Evolutionary conservation across 2,113 vertebrate genomes (phyloP).

Genomic region (Apteryx mantelli): DNA sequence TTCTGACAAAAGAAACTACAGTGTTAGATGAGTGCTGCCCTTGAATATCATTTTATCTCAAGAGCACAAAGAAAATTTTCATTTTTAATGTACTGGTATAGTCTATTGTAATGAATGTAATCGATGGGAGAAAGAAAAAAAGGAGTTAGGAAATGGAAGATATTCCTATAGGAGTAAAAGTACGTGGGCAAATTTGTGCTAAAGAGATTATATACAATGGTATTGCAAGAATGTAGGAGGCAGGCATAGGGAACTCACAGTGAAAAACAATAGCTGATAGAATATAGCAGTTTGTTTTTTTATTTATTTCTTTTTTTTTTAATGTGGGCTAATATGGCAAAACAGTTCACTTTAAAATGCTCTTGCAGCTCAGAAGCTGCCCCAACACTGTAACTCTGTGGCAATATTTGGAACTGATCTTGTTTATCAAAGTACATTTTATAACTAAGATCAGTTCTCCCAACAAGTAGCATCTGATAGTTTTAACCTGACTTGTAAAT

Average conservation of each 20-base stretch:
- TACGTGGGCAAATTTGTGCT: neutral
- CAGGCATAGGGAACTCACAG: neutral
- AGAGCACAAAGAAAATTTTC: neutral
- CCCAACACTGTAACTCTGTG: neutral
- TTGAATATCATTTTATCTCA: neutral
- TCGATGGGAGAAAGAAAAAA: neutral
- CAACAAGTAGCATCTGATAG: neutral
- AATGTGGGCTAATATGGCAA: neutral
- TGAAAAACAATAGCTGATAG: neutral
- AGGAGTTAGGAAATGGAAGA: neutral
- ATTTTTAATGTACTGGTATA: neutral
- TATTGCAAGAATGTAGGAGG: neutral
- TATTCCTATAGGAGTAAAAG: neutral
- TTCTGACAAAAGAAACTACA: neutral
- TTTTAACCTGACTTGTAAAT: neutral
- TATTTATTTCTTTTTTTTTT: neutral
- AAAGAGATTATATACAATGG: neutral
- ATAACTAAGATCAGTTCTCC: neutral
- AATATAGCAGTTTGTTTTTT: neutral
- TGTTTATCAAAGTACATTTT: neutral
- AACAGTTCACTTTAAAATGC: neutral
- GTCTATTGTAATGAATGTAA: neutral
- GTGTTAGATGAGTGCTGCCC: neutral
- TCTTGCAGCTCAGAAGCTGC: neutral
- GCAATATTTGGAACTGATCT: neutral